Evolutionary conservation across 2,113 vertebrate species (phyloP).

Genomic region (Spheniscus mendiculus): DNA sequence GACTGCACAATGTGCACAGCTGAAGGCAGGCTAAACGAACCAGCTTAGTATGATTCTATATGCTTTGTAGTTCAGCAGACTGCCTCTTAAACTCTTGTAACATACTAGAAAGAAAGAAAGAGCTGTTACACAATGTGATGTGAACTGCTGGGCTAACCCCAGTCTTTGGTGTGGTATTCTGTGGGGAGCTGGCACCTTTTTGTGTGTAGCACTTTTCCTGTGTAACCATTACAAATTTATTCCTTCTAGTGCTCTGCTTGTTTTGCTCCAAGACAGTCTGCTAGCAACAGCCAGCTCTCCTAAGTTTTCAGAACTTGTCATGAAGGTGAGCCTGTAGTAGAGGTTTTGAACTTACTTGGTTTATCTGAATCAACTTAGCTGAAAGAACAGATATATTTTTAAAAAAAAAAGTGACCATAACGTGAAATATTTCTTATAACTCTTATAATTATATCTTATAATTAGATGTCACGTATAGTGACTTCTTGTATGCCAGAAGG

Average conservation of each 20-base stretch:
- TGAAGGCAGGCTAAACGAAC: not conserved
- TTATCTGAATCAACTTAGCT: not conserved
- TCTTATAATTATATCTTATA: not conserved
- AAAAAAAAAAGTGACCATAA: not conserved
- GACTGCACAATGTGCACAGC: not conserved
- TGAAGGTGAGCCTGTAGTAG: constrained; percentile 87
- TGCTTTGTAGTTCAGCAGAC: not conserved
- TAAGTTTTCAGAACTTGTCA: constrained; percentile 93
- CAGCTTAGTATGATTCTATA: not conserved
- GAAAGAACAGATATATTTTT: not conserved
- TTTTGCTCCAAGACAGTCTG: constrained; percentile 94
- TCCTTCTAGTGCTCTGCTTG: constrained; percentile 87
- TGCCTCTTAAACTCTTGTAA: not conserved
- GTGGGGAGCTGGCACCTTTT: not conserved
- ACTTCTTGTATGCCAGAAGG: not conserved
- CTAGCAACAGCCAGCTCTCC: constrained; percentile 89
- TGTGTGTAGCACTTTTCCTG: not conserved
- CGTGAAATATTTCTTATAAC: not conserved
- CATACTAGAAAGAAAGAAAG: not conserved
- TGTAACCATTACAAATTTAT: not conserved
- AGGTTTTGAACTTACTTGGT: not conserved
- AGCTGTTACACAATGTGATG: not conserved
- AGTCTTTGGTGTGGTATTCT: not conserved
- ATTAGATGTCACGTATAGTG: not conserved
- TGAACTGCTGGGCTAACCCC: not conserved